These are phyloP conservation scores for Malurus elegans DNA, from an alignment of 2,113 vertebrate genomes.

Conservation along the genomic window DNA sequence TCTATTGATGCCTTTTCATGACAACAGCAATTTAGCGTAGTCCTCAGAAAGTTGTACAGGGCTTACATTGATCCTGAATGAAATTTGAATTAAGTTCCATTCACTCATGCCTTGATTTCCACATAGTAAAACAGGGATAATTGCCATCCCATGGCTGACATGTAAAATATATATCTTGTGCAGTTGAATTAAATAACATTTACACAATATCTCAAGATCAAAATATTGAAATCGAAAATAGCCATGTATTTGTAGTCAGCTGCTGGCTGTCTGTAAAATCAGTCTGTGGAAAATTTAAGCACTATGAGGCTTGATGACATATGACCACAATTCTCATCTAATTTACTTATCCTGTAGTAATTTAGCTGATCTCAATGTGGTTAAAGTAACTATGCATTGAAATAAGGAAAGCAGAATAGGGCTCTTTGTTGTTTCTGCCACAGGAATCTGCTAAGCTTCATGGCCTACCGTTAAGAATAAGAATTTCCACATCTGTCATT, in stretches of 20 bases:
- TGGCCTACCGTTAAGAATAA: neutral
- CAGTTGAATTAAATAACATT: neutral
- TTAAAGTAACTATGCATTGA: neutral
- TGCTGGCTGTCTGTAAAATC: neutral
- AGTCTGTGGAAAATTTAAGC: neutral
- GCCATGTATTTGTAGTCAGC: neutral
- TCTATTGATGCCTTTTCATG: neutral
- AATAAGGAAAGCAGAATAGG: neutral
- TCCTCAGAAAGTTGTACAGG: neutral
- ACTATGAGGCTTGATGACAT: neutral
- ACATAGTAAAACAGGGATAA: neutral
- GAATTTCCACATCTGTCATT: neutral
- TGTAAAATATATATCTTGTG: neutral
- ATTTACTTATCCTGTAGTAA: neutral
- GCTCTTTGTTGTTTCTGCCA: neutral
- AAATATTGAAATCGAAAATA: neutral
- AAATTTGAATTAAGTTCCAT: neutral
- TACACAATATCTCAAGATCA: neutral
- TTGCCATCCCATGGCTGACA: neutral
- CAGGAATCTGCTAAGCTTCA: neutral
- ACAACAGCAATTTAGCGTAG: neutral
- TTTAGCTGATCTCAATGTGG: neutral
- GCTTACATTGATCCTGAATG: neutral
- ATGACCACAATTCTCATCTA: neutral
- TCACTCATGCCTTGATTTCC: neutral